phyloP scores from a whole-genome alignment of 1,140 invertebrate genomes.

The Ditylenchus dipsaci region DNA sequence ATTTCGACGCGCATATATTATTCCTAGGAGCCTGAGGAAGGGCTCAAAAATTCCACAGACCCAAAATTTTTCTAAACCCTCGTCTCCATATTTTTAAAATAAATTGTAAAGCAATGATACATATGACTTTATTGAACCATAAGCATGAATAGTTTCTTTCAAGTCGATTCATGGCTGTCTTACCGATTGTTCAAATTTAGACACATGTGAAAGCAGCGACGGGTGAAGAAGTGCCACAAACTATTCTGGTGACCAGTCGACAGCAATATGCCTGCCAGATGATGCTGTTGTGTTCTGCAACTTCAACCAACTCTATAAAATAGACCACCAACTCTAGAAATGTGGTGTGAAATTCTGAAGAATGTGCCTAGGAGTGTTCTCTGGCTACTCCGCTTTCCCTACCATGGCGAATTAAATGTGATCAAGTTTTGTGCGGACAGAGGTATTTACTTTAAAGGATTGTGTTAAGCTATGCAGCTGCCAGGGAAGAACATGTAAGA shows the following conservation, averaged over 20 bases:
- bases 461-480: constrained; percentile 94
- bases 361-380: constrained; percentile 86
- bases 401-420: constrained; percentile 88
- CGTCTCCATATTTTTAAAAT: no score
- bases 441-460: constrained; percentile 77
- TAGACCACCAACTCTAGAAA: constrained; percentile 86
- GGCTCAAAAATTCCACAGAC: no score
- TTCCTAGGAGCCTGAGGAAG: no score
- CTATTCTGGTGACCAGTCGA: constrained; percentile 85
- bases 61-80: no score
- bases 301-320: constrained; percentile 99
- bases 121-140: no score
- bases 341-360: constrained; percentile 70
- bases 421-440: constrained; percentile 76
- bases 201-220: constrained; percentile 96
- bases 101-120: no score
- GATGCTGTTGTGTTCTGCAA: constrained; percentile 97
- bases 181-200: no score
- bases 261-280: constrained; percentile 89
- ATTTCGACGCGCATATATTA: no score
- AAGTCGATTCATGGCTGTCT: no score
- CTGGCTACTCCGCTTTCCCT: constrained; percentile 91
- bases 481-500: constrained; percentile 97
- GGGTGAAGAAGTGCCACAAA: constrained; percentile 89
- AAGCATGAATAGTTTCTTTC: no score